Evolutionary conservation across 2,888 invertebrate species (phyloP).

Genomic region (Tupiocoris notatus): DNA sequence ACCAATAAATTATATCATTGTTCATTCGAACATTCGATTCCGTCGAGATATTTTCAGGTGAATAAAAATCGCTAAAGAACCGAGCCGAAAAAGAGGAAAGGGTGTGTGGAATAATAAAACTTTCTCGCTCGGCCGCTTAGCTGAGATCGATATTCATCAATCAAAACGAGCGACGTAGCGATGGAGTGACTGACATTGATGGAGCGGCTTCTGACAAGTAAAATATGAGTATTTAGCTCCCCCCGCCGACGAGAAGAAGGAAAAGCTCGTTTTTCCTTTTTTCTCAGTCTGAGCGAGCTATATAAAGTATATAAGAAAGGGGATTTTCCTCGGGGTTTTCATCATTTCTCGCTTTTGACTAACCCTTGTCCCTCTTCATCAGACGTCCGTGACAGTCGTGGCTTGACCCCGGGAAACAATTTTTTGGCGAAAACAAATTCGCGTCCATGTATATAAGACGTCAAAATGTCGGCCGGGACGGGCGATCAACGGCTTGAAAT

Average conservation of each 20-base stretch:
- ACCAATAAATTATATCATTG: too few relatives aligned
- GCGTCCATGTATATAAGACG: constrained; percentile 16
- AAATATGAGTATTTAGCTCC: constrained; percentile 43
- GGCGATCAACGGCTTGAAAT: constrained; percentile 31
- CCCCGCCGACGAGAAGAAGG: too few relatives aligned
- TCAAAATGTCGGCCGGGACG: constrained; percentile 1
- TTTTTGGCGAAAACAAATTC: constrained; percentile 23
- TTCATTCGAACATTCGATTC: too few relatives aligned
- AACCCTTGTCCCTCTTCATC: background rate
- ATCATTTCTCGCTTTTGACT: background rate
- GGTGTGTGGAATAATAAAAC: background rate
- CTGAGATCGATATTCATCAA: constrained; percentile 41
- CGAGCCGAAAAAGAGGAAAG: too few relatives aligned
- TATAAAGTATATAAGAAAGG: background rate
- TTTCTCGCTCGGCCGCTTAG: background rate
- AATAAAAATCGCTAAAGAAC: too few relatives aligned
- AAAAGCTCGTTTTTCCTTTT: too few relatives aligned
- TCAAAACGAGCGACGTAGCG: constrained; percentile 34
- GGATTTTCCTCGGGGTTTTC: background rate
- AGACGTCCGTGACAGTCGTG: background rate
- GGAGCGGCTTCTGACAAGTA: constrained; percentile 41
- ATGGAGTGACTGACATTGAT: constrained; percentile 40
- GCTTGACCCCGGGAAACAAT: background rate
- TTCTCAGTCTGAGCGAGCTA: background rate
- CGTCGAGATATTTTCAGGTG: too few relatives aligned